Evolutionary conservation across 2,113 vertebrate species (phyloP), one percentile per base, ranked within the genome.

Genomic region (Oreochromis aureus): DNA sequence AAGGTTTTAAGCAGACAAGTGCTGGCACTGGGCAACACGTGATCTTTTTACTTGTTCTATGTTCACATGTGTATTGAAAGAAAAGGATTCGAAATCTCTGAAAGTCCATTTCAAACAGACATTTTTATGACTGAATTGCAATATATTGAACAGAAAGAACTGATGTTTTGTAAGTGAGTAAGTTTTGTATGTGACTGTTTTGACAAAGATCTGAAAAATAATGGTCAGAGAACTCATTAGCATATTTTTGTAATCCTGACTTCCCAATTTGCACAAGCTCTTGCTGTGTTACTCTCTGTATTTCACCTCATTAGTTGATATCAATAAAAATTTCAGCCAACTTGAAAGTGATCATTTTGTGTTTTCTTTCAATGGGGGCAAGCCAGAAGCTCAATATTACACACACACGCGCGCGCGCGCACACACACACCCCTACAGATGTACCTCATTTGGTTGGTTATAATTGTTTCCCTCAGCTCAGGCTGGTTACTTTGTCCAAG

Each of bases 271-370:
- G 58, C 44, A 66, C 59, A 15, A n/a, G n/a, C 82, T 58, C 22
- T 81, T 34, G 24, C 79, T 82, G 85, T 36, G 81, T 27, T 76
- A 56, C 71, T 76, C 80, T 63, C 30, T 73, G 8, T 56, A 61
- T 39, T 61, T 85, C 56, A 85, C 41, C 82, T 87, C 81, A 82
- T 89, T 91, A 86, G 82, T 8, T 69, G 19, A 12, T 76, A 80
- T 82, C 82, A 87, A 87, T 87, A 80, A 53, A 53, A 79, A 48
- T 4, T 48, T 73, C 13, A 78, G 73, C 34, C 34, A 61, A 44
- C 69, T 48, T 76, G 41, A 76, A 76, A 76, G 69, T 18, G 15
- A 76, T 76, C 41, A 76, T 76, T 76, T 46, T 30, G 69, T 76
- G 69, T 48, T 76, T 76, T 76, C 69, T 48, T 27, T 76, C 69